A percentile compares a stretch with the other conserved stretches of the same genome.
Conservation (phyloP, 2,888 invertebrate species). For the Gasteruption jaculator region DNA sequence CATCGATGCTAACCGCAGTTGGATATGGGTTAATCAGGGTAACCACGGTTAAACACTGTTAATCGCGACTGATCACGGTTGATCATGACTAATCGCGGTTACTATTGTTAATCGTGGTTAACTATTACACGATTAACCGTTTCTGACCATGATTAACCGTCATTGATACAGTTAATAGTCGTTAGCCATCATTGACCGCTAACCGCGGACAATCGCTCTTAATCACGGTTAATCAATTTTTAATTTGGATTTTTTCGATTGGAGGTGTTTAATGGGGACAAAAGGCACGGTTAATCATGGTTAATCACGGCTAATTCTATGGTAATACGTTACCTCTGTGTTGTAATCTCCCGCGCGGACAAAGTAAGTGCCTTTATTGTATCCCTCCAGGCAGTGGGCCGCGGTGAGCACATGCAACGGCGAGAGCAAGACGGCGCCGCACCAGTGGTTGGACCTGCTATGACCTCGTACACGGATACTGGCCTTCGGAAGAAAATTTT, state of each 20-base stretch:
- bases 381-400: constrained; percentile 68
- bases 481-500: too few species aligned
- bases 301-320: constrained; percentile 8
- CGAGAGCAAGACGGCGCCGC: constrained; percentile 68
- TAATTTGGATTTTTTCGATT: too few species aligned
- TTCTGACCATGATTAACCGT: neutral
- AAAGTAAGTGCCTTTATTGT: constrained; percentile 63
- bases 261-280: too few species aligned
- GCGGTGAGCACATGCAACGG: constrained; percentile 66
- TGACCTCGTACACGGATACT: constrained; percentile 62
- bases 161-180: neutral
- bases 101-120: neutral
- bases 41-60: too few species aligned
- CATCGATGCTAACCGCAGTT: too few species aligned
- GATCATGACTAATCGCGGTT: too few species aligned
- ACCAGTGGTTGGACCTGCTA: constrained; percentile 64
- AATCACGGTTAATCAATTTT: too few species aligned
- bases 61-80: too few species aligned
- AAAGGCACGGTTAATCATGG: neutral
- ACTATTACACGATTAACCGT: neutral
- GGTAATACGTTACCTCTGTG: constrained; percentile 57
- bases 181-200: too few species aligned
- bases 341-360: constrained; percentile 74
- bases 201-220: too few species aligned
- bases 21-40: too few species aligned